Percentiles rank a stretch among this genome's conserved stretches.
These are phyloP conservation scores for Lycia hirtaria DNA, from an alignment of 2,888 invertebrate genomes.

Conservation along the genomic window DNA sequence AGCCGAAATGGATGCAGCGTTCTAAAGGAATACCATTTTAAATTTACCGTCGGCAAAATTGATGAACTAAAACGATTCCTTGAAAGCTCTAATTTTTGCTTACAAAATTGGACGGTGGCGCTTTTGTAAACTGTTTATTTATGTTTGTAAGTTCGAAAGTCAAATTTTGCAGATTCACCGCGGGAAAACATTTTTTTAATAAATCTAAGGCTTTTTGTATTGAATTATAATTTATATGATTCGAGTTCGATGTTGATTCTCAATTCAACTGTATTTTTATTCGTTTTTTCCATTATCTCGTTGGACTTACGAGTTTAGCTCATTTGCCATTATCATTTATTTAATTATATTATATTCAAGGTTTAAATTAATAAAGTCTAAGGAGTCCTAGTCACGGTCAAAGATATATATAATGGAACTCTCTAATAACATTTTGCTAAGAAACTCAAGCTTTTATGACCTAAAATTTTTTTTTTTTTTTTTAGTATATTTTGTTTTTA, in stretches of 20 bases:
- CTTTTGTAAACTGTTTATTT: neutral
- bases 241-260: neutral
- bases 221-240: slow-evolving; percentile 3
- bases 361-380: too few relatives aligned
- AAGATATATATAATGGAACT: too few relatives aligned
- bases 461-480: too few relatives aligned
- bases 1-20: slow-evolving; percentile 50
- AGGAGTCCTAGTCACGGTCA: too few relatives aligned
- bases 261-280: too few relatives aligned
- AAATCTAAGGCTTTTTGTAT: neutral
- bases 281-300: too few relatives aligned
- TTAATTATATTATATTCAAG: too few relatives aligned
- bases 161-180: slow-evolving; percentile 12
- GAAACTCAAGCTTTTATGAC: too few relatives aligned
- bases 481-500: too few relatives aligned
- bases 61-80: neutral
- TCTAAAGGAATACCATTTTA: slow-evolving; percentile 19
- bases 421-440: too few relatives aligned
- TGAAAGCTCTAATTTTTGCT: neutral
- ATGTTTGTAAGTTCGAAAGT: slow-evolving; percentile 1
- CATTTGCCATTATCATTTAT: too few relatives aligned
- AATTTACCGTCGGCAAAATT: slow-evolving; percentile 20
- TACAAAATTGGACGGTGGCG: neutral
- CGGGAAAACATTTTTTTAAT: slow-evolving; percentile 5
- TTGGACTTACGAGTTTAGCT: too few relatives aligned